Percentiles rank a stretch among this genome's conserved stretches.
Conservation (phyloP, 2,888 invertebrate genomes). For the Thera obeliscata region DNA sequence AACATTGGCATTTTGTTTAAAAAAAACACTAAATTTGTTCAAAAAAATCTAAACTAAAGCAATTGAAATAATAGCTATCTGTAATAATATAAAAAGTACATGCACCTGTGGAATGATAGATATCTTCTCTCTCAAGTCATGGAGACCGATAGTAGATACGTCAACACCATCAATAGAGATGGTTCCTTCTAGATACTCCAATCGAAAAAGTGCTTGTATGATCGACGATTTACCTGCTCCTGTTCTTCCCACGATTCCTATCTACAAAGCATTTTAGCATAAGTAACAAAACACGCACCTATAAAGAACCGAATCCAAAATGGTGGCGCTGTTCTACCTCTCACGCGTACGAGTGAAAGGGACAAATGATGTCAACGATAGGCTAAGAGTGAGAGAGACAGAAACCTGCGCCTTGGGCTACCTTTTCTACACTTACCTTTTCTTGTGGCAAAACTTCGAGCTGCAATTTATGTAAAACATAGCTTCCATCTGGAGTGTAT, state of each 20-base stretch:
- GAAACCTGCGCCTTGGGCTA: too few species aligned
- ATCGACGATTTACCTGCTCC: slow-evolving; percentile 89
- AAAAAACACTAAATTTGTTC: not conserved
- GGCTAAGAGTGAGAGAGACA: too few species aligned
- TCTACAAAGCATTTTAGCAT: slow-evolving; percentile 51
- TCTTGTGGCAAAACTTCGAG: slow-evolving; percentile 78
- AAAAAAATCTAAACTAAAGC: not conserved
- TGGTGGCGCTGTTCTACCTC: too few species aligned
- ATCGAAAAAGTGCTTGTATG: slow-evolving; percentile 87
- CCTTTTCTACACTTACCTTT: slow-evolving; percentile 62
- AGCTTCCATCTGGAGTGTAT: slow-evolving; percentile 79
- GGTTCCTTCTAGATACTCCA: slow-evolving; percentile 87
- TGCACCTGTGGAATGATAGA: slow-evolving; percentile 86
- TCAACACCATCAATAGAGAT: slow-evolving; percentile 89
- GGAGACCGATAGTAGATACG: slow-evolving; percentile 83
- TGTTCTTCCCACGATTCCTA: slow-evolving; percentile 88
- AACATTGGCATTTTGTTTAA: too few species aligned
- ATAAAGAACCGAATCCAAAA: not conserved
- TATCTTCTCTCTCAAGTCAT: slow-evolving; percentile 84
- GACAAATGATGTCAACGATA: too few species aligned
- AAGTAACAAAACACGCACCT: not conserved
- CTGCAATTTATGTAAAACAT: slow-evolving; percentile 82
- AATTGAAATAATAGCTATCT: not conserved
- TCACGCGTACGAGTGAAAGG: too few species aligned
- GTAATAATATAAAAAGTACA: not conserved